These are phyloP conservation scores for Datnioides undecimradiatus DNA, from an alignment of 2,113 vertebrate genomes.

Conservation along the genomic window DNA sequence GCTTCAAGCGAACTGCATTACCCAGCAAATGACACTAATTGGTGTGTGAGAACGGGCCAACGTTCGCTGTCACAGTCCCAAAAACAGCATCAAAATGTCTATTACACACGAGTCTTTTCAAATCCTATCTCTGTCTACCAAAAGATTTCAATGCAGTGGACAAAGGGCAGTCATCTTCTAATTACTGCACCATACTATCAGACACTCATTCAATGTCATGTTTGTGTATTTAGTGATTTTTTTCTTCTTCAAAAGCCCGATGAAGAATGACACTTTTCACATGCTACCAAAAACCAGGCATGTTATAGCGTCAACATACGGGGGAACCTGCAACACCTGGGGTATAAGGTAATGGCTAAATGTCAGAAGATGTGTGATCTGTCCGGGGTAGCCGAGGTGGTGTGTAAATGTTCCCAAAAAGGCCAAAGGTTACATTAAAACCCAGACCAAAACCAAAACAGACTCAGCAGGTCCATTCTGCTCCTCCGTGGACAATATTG, in stretches of 20 bases:
- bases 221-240: neutral
- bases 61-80: conserved; percentile 29
- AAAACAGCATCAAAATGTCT: conserved; percentile 40
- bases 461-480: neutral
- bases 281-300: neutral
- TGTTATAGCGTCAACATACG: neutral
- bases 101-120: conserved; percentile 25
- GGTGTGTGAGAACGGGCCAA: conserved; percentile 42
- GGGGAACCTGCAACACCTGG: neutral
- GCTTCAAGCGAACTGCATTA: conserved; percentile 31
- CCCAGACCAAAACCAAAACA: neutral
- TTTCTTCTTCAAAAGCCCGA: neutral
- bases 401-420: neutral
- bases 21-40: conserved; percentile 48
- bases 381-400: neutral
- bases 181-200: conserved; percentile 13
- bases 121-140: conserved; percentile 26
- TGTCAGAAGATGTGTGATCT: neutral
- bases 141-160: conserved; percentile 18
- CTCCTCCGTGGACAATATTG: neutral
- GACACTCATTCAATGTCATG: conserved; percentile 11
- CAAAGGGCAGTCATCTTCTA: conserved; percentile 32
- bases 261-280: neutral
- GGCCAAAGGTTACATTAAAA: neutral
- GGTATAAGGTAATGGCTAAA: neutral